phyloP scores from a whole-genome alignment of 2,797 vertebrate genomes.

The Platyrinchus mystaceus region DNA sequence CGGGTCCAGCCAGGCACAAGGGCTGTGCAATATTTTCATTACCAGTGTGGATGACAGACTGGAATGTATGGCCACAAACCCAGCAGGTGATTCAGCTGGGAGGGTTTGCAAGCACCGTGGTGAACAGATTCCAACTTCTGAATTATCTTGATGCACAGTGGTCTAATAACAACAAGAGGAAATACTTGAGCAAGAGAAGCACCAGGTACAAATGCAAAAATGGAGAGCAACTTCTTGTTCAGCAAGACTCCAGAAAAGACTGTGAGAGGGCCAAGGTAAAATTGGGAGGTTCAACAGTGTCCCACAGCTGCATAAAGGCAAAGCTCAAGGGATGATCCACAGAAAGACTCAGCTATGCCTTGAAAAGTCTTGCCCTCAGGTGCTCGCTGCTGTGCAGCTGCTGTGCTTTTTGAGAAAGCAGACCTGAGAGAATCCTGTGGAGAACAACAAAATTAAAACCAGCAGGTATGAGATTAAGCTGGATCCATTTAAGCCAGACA shows the following conservation, averaged over 20 bases:
- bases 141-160: background rate
- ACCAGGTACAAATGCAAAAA: background rate
- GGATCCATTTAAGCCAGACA: background rate
- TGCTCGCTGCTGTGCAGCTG: background rate
- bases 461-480: background rate
- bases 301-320: background rate
- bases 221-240: background rate
- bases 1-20: background rate
- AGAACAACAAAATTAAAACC: background rate
- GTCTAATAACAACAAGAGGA: background rate
- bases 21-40: conserved; percentile 26
- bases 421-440: background rate
- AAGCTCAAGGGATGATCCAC: background rate
- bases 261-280: background rate
- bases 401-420: accelerated
- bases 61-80: conserved; percentile 31
- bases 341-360: background rate
- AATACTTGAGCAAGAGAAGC: background rate
- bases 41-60: background rate
- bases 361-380: background rate
- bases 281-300: background rate
- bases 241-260: background rate
- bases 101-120: background rate
- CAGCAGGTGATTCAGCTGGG: conserved; percentile 10
- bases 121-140: background rate